These are phyloP conservation scores for Sinotaia quadrata DNA, from an alignment of 2,888 invertebrate genomes.

Conservation along the genomic window DNA sequence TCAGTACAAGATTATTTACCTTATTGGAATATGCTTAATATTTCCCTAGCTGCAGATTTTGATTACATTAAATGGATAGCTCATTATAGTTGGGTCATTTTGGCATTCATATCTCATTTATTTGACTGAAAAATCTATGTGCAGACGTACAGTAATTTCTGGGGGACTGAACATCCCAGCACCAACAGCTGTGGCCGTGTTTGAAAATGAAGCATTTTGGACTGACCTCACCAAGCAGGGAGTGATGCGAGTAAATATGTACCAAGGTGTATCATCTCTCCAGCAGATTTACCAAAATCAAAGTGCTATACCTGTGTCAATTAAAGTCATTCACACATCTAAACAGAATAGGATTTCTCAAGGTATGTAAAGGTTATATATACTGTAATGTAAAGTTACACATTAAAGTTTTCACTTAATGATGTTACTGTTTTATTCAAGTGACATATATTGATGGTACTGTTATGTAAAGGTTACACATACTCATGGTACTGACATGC, in stretches of 20 bases:
- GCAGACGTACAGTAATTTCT: conserved; percentile 59
- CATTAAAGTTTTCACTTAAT: too few relatives aligned
- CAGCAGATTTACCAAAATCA: conserved; percentile 30
- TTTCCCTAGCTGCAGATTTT: too few relatives aligned
- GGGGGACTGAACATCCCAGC: conserved; percentile 61
- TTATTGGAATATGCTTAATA: too few relatives aligned
- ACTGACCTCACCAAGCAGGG: conserved; percentile 81
- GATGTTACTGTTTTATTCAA: too few relatives aligned
- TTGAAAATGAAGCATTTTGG: conserved; percentile 97
- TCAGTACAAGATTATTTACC: too few relatives aligned
- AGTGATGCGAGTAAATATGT: conserved; percentile 54
- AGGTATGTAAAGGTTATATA: neutral
- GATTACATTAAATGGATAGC: too few relatives aligned
- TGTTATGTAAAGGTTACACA: too few relatives aligned
- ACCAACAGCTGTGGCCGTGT: conserved; percentile 80
- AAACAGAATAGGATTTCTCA: conserved; percentile 30
- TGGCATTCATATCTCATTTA: too few relatives aligned
- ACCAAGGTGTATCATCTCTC: conserved; percentile 24
- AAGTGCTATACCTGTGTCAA: conserved; percentile 29
- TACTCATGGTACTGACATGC: too few relatives aligned
- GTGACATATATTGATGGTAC: too few relatives aligned
- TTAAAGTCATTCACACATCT: conserved; percentile 36
- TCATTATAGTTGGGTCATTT: too few relatives aligned
- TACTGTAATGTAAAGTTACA: neutral
- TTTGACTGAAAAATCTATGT: too few relatives aligned